Evolutionary conservation across 2,113 vertebrate species (phyloP), one percentile per base, ranked within the genome.

Genomic region (Grantiella picta): DNA sequence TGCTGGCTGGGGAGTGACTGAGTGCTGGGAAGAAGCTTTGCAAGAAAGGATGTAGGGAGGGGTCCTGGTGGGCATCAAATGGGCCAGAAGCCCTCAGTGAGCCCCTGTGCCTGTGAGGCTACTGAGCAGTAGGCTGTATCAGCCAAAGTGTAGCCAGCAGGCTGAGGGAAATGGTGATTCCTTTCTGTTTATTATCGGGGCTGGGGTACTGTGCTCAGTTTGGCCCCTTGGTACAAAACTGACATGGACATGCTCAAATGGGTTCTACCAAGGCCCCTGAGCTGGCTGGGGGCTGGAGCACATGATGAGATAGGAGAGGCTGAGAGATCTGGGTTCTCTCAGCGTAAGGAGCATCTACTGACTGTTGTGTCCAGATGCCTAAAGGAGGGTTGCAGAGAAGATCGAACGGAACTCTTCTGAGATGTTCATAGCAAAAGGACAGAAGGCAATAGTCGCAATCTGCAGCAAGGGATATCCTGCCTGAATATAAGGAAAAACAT

Each of bases 1-100:
- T 40, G 63, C 56, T 40, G 52, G 16, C 56, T 59, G 38, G 22
- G 31, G 31, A 31, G 2, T 0, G 2, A 54, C 2, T 0, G 2
- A 54, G 31, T 47, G 47, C 33, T 47, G 50, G 38, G 53, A 82
- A 72, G 35, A n/a, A 68, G n/a, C 22, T 89, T 71, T 80, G 53
- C 52, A 38, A 19, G 25, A 35, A 52, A 82, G 36, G n/a, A 57
- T 0, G 0, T 11, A 31, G 21, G 35, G 8, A 9, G 15, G 19
- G 10, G 12, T 61, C 21, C 69, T 87, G 31, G 19, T 71, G 38
- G 47, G 21, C 53, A 80, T 13, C 49, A 64, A 33, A 33, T 27
- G 23, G 61, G 33, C 36, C 65, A 78, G 59, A 52, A 92, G 24
- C 53, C 61, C 65, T 42, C 36, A 28, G 5, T 22, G 42, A 40